Base-by-base conservation (phyloP, 1,140 invertebrate genomes). In the Wasmannia auropunctata region DNA sequence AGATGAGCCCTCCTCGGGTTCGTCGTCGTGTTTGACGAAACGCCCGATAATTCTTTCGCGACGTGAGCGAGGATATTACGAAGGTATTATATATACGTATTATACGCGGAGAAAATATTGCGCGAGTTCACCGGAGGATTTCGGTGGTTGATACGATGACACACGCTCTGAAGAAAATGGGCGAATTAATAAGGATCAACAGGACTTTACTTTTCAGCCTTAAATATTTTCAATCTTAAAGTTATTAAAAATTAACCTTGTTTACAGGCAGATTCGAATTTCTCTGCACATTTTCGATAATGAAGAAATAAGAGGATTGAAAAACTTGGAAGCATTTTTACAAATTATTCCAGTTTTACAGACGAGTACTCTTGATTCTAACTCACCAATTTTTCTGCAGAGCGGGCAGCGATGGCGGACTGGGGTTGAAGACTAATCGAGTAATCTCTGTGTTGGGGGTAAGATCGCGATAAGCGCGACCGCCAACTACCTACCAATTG, bases 401-500 rank as follows among this genome's bases (percentile, higher is more conserved):
- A 2, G 11, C 54, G 31, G 3, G 16, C 25, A 14, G 16, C 8
- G 43, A 43, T n/a, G 37, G 25, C 19, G n/a, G 14, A 49, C 25
- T 43, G 67, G 60, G 31, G n/a, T n/a, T 34, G 51, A 83, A 83
- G 28, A 83, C 37, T 74, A 74, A 72, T 46, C 51, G 40, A 74
- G 28, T 65, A n/a, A 40, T 83, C 22, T 3, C 37, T 40, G n/a
- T n/a, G n/a, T n/a, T 51, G 72, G 58, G 51, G 14, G 19, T 22
- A 7, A 56, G 25, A 31, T 72, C 58, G 81, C 81, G 72, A 85
- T 85, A 76, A 63, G 70, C 65, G 79, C 81, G 70, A 77, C 22
- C 25, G 43, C 56, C 70, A 63, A 85, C 70, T 62, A 76, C 22
- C 81, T 49, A 79, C 76, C 76, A 54, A 85, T 83, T 86, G 76